Base-by-base conservation (phyloP, 2,888 invertebrate genomes). In the Morpho achilles region DNA sequence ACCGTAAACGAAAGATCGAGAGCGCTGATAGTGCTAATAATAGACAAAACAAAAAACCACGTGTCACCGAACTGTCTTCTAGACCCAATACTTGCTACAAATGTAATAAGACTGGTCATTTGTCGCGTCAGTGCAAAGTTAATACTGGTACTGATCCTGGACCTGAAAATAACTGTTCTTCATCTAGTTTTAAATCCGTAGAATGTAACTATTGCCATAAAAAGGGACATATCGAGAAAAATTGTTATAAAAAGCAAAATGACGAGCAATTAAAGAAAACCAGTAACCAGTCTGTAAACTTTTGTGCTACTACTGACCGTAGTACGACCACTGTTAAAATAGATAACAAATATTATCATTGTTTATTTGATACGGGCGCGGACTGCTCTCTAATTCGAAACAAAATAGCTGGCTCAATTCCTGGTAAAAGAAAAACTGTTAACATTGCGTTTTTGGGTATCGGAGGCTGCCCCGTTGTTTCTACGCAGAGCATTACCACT, bases 101-200 rank as follows among this genome's bases (percentile, higher is more conserved):
- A 16, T 51, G 54, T 41, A 57, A 61, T 41, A 48, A 61, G 41
- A 7, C 46, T 10, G 51, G 59, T 9, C 59, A 59, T 50, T 42
- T 40, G 7, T 59, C 47, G 5, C 59, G 59, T 5, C 54, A 59
- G 2, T 59, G 59, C 10, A 55, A 9, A 50, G 22, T 22, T 42
- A 42, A 42, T 8, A 42, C 7, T 42, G 8, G 7, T 42, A 8
- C 42, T 42, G 8, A 42, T 7, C 42, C 42, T 42, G 42, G 42
- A 46, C 46, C 9, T n/a, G 7, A 9, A 46, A 46, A 46, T 46
- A 46, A 46, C 16, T 7, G 10, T 46, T 46, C 46, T 10, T n/a
- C 7, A n/a, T 46, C 46, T 10, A 7, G 42, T 42, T 8, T 8
- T 42, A 42, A 42, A 8, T 42, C 8, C 8, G 8, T 42, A 8